Conservation (phyloP, 2,888 invertebrate genomes). For the Phengaris arion region DNA sequence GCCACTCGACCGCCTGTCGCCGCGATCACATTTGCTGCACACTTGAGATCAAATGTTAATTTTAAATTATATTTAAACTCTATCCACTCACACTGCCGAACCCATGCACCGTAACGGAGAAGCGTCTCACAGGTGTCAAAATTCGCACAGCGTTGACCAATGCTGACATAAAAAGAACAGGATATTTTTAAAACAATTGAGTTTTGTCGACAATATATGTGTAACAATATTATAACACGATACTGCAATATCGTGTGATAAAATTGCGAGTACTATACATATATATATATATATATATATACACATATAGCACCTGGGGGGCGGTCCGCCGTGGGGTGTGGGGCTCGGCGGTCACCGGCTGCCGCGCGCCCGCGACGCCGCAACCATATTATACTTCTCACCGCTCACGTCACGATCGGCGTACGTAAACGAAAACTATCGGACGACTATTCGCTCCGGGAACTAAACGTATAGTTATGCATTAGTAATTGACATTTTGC, state of each 20-base stretch:
- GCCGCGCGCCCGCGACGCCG: constrained; percentile 36
- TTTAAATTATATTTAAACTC: constrained; percentile 72
- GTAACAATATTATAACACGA: not conserved
- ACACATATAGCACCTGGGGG: not conserved
- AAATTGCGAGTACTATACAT: not conserved
- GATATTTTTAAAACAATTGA: not conserved
- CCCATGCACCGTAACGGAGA: not conserved
- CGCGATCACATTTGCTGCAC: constrained; percentile 75
- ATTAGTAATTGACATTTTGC: constrained; percentile 48
- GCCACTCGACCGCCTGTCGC: constrained; percentile 64
- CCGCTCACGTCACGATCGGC: constrained; percentile 40
- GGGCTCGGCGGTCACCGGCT: constrained; percentile 51
- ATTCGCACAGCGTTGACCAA: not conserved
- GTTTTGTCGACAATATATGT: not conserved
- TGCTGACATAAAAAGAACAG: not conserved
- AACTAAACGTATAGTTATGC: constrained; percentile 42
- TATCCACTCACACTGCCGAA: constrained; percentile 63
- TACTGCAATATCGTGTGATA: not conserved
- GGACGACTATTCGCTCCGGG: constrained; percentile 20
- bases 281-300: no score
- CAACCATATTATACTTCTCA: constrained; percentile 77
- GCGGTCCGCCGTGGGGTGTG: constrained; percentile 38
- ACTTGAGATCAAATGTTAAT: constrained; percentile 79
- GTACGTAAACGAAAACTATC: constrained; percentile 25
- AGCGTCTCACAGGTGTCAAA: not conserved